Conservation (phyloP, 2,797 vertebrate genomes). For the Neostethus bicornis region DNA sequence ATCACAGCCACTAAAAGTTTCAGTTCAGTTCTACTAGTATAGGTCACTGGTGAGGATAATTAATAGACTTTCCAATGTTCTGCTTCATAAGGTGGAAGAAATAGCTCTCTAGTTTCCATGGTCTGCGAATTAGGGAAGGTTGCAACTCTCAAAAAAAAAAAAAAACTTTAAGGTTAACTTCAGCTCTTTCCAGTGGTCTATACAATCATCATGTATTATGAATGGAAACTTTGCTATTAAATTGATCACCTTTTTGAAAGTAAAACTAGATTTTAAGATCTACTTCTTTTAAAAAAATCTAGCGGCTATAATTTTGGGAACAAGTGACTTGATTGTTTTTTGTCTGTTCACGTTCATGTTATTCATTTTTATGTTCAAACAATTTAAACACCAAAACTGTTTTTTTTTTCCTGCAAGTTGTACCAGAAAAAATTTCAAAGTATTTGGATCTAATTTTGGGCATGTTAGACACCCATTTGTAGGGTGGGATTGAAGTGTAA, state of each 20-base stretch:
- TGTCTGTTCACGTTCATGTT: not conserved
- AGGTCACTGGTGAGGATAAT: conserved; percentile 68
- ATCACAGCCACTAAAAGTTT: conserved; percentile 19
- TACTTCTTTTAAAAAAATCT: not conserved
- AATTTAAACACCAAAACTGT: no score
- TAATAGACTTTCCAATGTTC: conserved; percentile 56
- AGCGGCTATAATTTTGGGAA: not conserved
- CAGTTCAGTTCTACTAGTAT: conserved; percentile 49
- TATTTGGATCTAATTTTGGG: no score
- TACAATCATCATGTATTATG: no score
- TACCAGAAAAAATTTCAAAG: no score
- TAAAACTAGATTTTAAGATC: no score
- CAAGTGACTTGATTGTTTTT: not conserved
- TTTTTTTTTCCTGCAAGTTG: no score
- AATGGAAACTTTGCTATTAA: no score
- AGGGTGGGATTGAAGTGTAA: no score
- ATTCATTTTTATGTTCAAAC: not conserved
- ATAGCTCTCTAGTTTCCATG: conserved; percentile 13
- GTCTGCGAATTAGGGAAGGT: conserved; percentile 4
- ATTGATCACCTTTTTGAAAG: no score
- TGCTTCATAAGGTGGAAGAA: conserved; percentile 36
- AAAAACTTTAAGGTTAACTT: no score
- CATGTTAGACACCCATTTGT: no score
- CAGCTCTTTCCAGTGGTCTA: no score
- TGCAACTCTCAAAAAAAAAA: not conserved